Conservation (phyloP, 2,888 invertebrate species). For the Tryphoninae sp. region DNA sequence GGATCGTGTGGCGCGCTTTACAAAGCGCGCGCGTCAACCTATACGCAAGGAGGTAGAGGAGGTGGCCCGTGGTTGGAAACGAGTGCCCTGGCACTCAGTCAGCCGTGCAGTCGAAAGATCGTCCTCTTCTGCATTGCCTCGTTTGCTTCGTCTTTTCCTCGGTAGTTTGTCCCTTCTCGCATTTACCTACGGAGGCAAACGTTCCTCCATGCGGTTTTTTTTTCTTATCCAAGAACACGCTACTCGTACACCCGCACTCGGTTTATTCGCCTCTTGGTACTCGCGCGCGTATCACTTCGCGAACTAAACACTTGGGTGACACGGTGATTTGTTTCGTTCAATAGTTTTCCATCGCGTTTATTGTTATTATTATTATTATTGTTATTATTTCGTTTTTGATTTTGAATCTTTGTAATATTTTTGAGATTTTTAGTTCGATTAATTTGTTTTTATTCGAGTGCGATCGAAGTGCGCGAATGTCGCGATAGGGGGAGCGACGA, state of each 20-base stretch:
- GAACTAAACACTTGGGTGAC: not conserved
- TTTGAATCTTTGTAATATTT: not conserved
- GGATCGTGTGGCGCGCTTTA: slow-evolving; percentile 19
- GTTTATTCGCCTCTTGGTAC: not conserved
- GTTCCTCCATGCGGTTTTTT: no score
- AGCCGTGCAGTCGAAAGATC: slow-evolving; percentile 80
- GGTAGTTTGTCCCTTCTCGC: slow-evolving; percentile 20
- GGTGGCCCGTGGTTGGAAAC: slow-evolving; percentile 20
- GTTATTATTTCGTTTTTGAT: not conserved
- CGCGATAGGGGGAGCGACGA: slow-evolving; percentile 50
- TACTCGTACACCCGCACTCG: not conserved
- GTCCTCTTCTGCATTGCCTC: slow-evolving; percentile 69
- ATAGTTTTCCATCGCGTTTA: not conserved
- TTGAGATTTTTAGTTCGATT: not conserved
- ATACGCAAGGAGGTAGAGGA: not conserved
- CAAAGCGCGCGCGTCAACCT: slow-evolving; percentile 15
- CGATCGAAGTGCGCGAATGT: slow-evolving; percentile 46
- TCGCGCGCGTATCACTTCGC: slow-evolving; percentile 24
- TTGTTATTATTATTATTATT: not conserved
- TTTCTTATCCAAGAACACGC: no score
- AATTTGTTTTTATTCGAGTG: slow-evolving; percentile 28
- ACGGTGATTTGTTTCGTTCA: not conserved
- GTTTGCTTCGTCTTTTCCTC: slow-evolving; percentile 56
- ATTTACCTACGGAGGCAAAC: not conserved
- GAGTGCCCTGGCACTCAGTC: slow-evolving; percentile 73